These are phyloP conservation scores for Perca flavescens DNA, from an alignment of 2,113 vertebrate species.

Conservation along the genomic window DNA sequence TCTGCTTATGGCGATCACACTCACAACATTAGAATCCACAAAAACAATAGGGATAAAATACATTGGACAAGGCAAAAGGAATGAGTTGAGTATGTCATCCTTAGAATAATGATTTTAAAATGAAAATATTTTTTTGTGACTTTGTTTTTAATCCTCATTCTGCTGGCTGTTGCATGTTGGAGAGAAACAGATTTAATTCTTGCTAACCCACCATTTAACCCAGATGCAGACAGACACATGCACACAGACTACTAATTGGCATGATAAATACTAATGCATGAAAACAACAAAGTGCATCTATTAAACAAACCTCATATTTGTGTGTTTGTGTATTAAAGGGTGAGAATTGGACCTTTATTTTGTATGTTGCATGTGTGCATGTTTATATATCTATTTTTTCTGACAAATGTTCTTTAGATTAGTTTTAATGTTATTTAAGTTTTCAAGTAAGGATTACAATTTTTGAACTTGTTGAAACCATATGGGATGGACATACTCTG, in stretches of 20 bases:
- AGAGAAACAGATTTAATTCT: constrained; percentile 37
- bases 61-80: not conserved
- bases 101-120: not conserved
- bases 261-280: constrained; percentile 30
- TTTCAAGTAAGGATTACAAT: not conserved
- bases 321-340: not conserved
- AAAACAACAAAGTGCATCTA: constrained; percentile 12
- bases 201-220: constrained; percentile 44
- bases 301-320: constrained; percentile 5
- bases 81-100: not conserved
- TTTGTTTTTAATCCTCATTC: not conserved
- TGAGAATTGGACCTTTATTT: not conserved
- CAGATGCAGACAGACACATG: constrained; percentile 36
- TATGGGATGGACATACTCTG: not conserved
- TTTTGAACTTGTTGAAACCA: not conserved
- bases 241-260: constrained; percentile 36
- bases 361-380: not conserved
- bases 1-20: not conserved
- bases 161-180: not conserved
- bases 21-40: not conserved
- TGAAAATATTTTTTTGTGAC: not conserved
- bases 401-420: not conserved
- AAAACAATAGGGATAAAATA: not conserved
- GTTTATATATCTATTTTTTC: not conserved
- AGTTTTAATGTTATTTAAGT: not conserved